A percentile compares a stretch with the other conserved stretches of the same genome.
These are phyloP conservation scores for Calliopsis andreniformis DNA, from an alignment of 1,140 invertebrate species.

Conservation along the genomic window DNA sequence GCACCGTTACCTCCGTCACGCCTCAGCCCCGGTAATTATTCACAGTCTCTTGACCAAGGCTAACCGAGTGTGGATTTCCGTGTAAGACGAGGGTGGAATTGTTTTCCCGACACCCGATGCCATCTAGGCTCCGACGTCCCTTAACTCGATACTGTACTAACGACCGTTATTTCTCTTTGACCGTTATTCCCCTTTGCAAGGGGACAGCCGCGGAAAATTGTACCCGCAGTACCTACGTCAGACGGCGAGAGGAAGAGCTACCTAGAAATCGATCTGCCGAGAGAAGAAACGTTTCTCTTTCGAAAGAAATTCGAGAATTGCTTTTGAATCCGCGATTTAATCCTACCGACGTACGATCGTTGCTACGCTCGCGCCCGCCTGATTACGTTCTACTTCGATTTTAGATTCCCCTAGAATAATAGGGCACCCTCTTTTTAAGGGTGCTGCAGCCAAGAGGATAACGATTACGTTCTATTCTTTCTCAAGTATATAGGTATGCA, in stretches of 20 bases:
- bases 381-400: constrained; percentile 2
- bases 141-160: neutral
- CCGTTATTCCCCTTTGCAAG: neutral
- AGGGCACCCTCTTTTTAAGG: neutral
- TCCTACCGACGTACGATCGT: neutral
- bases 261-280: constrained; percentile 6
- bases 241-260: neutral
- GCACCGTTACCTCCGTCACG: constrained; percentile 10
- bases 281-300: too few species aligned
- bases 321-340: constrained; percentile 7
- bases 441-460: neutral
- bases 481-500: too few species aligned
- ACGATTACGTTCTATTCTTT: neutral
- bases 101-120: neutral
- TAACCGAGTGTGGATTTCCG: constrained; percentile 25
- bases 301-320: too few species aligned
- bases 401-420: neutral
- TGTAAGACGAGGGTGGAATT: neutral
- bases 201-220: too few species aligned
- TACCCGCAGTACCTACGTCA: neutral
- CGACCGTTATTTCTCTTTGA: neutral
- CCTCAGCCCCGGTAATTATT: constrained; percentile 57
- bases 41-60: constrained; percentile 52
- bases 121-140: neutral
- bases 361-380: neutral